phyloP scores from a whole-genome alignment of 2,797 vertebrate species.

The Staurois parvus region DNA sequence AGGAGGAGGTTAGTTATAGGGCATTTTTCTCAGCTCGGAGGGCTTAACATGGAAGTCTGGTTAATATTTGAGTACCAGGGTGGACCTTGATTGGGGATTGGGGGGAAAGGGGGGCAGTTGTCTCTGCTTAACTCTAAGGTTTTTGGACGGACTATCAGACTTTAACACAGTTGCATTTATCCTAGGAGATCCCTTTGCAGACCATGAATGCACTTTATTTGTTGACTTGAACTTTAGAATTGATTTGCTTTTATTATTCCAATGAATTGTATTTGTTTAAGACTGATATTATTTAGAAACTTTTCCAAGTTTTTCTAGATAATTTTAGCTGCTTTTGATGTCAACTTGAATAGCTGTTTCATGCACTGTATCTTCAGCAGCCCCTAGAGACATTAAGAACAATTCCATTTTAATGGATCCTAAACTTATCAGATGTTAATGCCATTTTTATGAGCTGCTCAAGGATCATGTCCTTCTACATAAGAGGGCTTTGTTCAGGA shows the following conservation, averaged over 20 bases:
- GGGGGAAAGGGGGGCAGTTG: no score
- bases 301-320: neutral
- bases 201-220: no score
- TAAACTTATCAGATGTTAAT: constrained; percentile 50
- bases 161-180: no score
- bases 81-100: no score
- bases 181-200: no score
- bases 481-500: neutral
- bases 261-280: constrained; percentile 7
- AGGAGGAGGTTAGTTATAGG: no score
- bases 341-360: neutral
- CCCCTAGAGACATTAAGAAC: neutral
- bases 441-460: constrained; percentile 45
- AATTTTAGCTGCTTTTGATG: neutral
- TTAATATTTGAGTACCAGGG: no score
- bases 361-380: neutral
- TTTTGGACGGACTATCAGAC: no score
- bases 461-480: constrained; percentile 36
- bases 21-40: no score
- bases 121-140: no score
- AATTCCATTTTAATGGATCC: constrained; percentile 52
- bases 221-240: no score
- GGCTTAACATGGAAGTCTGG: no score
- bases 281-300: constrained; percentile 9
- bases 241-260: neutral